phyloP scores from a whole-genome alignment of 2,797 vertebrate genomes.

The Emys orbicularis region DNA sequence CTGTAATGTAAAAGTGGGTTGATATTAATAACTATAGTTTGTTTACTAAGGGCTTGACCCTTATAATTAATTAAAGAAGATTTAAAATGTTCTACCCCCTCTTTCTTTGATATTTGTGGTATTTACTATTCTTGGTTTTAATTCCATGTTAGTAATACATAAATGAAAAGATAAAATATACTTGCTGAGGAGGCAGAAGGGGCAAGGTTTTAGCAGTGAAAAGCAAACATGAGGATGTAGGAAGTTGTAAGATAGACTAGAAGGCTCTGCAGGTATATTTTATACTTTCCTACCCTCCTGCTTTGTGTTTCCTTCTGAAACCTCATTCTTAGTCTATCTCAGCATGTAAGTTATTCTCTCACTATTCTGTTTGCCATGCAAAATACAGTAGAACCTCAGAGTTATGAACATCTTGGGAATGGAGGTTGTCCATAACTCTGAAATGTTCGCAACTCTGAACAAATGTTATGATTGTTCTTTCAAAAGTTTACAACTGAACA shows the following conservation, averaged over 20 bases:
- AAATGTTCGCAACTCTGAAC: too few relatives aligned
- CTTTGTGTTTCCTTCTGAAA: background rate
- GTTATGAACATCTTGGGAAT: too few relatives aligned
- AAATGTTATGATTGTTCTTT: too few relatives aligned
- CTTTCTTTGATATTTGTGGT: rapidly evolving
- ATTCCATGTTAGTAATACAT: background rate
- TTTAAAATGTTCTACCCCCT: background rate
- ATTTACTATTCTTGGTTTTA: background rate
- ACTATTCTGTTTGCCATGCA: background rate
- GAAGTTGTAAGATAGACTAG: background rate
- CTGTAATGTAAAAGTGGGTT: rapidly evolving
- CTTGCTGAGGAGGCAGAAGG: background rate
- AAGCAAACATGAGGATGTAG: background rate
- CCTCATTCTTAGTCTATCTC: background rate
- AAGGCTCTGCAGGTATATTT: background rate
- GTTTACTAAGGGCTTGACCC: too few relatives aligned
- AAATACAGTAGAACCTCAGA: background rate
- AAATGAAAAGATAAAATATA: background rate
- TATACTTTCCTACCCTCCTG: background rate
- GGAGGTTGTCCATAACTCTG: too few relatives aligned
- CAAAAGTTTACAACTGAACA: too few relatives aligned
- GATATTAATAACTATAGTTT: background rate
- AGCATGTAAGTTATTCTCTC: background rate
- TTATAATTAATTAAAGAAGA: background rate
- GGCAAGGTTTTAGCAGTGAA: background rate